A percentile compares a stretch with the other conserved stretches of the same genome.
Conservation (phyloP, 1,140 invertebrate genomes). For the Coelopa frigida region DNA sequence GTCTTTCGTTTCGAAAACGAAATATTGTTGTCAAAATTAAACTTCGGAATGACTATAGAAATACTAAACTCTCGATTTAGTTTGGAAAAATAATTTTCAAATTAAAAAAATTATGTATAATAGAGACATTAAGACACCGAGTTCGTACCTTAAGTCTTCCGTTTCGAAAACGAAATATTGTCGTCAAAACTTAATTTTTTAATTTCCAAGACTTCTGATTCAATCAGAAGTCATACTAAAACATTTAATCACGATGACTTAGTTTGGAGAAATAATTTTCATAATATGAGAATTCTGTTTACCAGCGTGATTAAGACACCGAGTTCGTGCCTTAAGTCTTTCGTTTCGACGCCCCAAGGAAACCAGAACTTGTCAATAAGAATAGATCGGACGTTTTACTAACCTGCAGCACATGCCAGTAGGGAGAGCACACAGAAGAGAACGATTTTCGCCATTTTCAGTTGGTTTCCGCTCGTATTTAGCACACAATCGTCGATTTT, state of each 20-base stretch:
- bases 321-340: neutral
- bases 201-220: too few relatives aligned
- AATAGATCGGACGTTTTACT: slow-evolving; percentile 19
- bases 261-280: neutral
- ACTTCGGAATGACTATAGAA: too few relatives aligned
- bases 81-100: too few relatives aligned
- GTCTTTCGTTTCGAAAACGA: too few relatives aligned
- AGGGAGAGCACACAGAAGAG: slow-evolving; percentile 36
- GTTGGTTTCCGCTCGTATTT: neutral
- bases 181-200: too few relatives aligned
- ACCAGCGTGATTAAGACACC: neutral
- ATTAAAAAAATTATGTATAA: too few relatives aligned
- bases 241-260: neutral
- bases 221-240: neutral
- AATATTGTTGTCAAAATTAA: too few relatives aligned
- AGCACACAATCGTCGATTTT: neutral
- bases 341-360: neutral
- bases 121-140: too few relatives aligned
- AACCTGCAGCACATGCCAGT: slow-evolving; percentile 40
- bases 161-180: too few relatives aligned
- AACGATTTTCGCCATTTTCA: slow-evolving; percentile 39
- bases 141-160: too few relatives aligned
- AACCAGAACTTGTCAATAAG: neutral
- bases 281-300: neutral
- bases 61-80: too few relatives aligned